Conservation (phyloP, 2,888 invertebrate species). For the Alentia gelatinosa region DNA sequence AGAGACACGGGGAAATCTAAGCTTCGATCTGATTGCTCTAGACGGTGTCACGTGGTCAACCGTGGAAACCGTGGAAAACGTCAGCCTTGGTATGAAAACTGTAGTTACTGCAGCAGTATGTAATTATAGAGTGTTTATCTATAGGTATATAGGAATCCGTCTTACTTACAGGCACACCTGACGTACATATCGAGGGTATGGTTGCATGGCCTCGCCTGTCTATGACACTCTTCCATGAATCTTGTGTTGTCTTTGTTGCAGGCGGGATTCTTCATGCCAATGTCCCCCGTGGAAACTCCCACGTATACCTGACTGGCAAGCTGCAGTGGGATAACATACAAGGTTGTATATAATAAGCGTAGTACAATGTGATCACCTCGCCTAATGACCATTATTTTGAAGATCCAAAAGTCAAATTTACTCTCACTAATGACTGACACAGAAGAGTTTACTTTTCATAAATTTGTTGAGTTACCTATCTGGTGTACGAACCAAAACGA, state of each 20-base stretch:
- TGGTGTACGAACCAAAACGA: neutral
- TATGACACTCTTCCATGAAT: neutral
- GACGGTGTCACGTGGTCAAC: no score
- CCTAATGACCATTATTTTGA: neutral
- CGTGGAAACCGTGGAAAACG: no score
- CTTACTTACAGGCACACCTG: neutral
- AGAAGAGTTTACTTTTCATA: neutral
- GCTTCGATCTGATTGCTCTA: no score
- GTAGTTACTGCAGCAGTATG: neutral
- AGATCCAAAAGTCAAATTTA: neutral
- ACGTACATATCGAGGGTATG: neutral
- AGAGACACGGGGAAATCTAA: no score
- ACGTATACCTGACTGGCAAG: neutral
- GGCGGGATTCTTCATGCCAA: neutral
- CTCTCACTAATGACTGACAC: neutral
- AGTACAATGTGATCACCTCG: neutral
- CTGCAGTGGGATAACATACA: neutral
- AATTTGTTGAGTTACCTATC: neutral
- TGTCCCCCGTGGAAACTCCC: neutral
- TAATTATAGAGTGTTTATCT: no score
- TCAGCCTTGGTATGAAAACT: no score
- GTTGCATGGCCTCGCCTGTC: neutral
- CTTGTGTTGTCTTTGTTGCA: neutral
- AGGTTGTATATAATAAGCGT: no score
- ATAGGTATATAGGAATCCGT: neutral